Evolutionary conservation across 2,113 vertebrate genomes (phyloP).

Genomic region (Panthera tigris): DNA sequence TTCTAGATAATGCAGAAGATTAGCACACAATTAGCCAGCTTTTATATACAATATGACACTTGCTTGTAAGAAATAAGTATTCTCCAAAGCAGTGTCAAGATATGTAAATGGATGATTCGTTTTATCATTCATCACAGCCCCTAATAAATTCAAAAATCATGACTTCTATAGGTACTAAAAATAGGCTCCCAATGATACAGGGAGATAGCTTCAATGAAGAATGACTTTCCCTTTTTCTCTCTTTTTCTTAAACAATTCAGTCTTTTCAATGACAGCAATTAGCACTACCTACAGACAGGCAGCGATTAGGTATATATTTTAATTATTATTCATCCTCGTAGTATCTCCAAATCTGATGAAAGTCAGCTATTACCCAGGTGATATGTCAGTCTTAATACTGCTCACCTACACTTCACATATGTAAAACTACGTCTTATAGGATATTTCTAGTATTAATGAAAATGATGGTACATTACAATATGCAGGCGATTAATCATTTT

Average conservation of each 20-base stretch:
- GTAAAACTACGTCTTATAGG: slow-evolving; percentile 82
- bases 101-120: slow-evolving; percentile 90
- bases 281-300: slow-evolving; percentile 87
- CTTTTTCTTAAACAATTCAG: slow-evolving; percentile 83
- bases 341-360: slow-evolving; percentile 83
- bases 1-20: slow-evolving; percentile 87
- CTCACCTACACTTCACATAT: slow-evolving; percentile 81
- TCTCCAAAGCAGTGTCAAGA: slow-evolving; percentile 89
- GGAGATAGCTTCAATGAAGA: slow-evolving; percentile 86
- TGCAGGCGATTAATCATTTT: slow-evolving; percentile 82
- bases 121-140: slow-evolving; percentile 89
- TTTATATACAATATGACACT: slow-evolving; percentile 89
- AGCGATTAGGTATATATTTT: slow-evolving; percentile 89
- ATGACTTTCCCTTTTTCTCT: slow-evolving; percentile 83
- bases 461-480: slow-evolving; percentile 80
- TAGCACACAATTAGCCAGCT: slow-evolving; percentile 90
- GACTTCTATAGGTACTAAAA: slow-evolving; percentile 90
- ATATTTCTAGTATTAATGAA: slow-evolving; percentile 83
- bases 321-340: slow-evolving; percentile 88
- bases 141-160: slow-evolving; percentile 90
- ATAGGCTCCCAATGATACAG: slow-evolving; percentile 87
- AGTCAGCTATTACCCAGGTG: slow-evolving; percentile 84
- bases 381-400: slow-evolving; percentile 84
- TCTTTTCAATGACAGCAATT: slow-evolving; percentile 90
- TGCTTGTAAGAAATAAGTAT: slow-evolving; percentile 88